These are phyloP conservation scores for Molanna angustata DNA, from an alignment of 2,888 invertebrate genomes.

Conservation along the genomic window DNA sequence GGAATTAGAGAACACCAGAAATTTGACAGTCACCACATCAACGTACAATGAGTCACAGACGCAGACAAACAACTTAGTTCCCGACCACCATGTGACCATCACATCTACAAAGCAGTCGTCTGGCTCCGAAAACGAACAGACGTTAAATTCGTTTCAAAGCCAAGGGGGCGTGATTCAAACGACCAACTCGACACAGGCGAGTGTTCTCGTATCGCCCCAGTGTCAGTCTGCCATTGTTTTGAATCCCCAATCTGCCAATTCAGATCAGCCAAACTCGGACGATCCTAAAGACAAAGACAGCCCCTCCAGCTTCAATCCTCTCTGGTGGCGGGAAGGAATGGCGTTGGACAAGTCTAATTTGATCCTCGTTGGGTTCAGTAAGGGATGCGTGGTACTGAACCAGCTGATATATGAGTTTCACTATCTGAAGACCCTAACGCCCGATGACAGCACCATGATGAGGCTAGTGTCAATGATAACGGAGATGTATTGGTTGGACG, in stretches of 20 bases:
- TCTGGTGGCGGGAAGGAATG: constrained; percentile 60
- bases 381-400: constrained; percentile 91
- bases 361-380: constrained; percentile 81
- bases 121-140: constrained; percentile 8
- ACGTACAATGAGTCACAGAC: constrained; percentile 23
- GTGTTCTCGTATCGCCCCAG: constrained; percentile 26
- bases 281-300: constrained; percentile 28
- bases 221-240: constrained; percentile 28
- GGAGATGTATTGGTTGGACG: constrained; percentile 87
- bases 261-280: neutral
- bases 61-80: constrained; percentile 10
- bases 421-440: constrained; percentile 64
- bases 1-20: constrained; percentile 29
- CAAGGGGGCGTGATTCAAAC: constrained; percentile 26
- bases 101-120: constrained; percentile 23
- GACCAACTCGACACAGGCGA: constrained; percentile 21
- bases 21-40: constrained; percentile 28
- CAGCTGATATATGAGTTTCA: constrained; percentile 86
- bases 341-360: constrained; percentile 59
- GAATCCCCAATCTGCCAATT: constrained; percentile 25
- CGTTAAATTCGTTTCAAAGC: constrained; percentile 11
- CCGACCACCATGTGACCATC: constrained; percentile 29
- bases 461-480: constrained; percentile 65
- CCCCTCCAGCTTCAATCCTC: constrained; percentile 39
- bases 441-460: constrained; percentile 61